Conservation (phyloP, 2,797 vertebrate genomes). For the Xenops minutus region DNA sequence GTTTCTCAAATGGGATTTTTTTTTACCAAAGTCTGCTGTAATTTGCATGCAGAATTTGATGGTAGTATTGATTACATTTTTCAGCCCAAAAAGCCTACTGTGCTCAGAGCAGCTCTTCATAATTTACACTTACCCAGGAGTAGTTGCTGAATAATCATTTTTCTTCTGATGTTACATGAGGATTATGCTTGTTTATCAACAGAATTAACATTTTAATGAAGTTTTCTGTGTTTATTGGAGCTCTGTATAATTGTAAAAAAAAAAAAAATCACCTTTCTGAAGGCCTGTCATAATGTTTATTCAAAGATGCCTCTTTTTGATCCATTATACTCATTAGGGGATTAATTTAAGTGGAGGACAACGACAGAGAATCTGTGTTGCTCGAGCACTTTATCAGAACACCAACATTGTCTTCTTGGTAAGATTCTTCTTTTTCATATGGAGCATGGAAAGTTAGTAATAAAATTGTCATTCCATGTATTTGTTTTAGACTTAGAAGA, state of each 20-base stretch:
- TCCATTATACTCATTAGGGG: constrained; percentile 80
- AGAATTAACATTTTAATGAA: background rate
- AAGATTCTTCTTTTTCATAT: constrained; percentile 57
- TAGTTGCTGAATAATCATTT: background rate
- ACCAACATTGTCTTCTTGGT: constrained; percentile 98
- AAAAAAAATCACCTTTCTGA: background rate
- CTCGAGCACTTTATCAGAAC: constrained; percentile 95
- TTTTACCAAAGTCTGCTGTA: background rate
- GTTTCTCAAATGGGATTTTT: background rate
- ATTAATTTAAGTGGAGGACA: constrained; percentile 98
- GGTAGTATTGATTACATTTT: background rate
- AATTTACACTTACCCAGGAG: background rate
- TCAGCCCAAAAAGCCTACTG: background rate
- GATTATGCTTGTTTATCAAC: background rate
- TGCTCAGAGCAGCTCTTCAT: background rate
- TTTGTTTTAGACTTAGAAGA: background rate
- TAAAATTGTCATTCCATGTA: background rate
- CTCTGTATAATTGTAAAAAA: background rate
- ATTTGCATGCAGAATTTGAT: background rate
- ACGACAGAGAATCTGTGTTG: constrained; percentile 96
- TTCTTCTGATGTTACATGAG: background rate
- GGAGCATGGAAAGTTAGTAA: background rate
- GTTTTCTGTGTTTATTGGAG: background rate
- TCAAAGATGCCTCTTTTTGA: constrained; percentile 10
- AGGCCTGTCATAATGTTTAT: background rate